phyloP scores from a whole-genome alignment of 2,797 vertebrate genomes.

The Sebastes hopkinsi region DNA sequence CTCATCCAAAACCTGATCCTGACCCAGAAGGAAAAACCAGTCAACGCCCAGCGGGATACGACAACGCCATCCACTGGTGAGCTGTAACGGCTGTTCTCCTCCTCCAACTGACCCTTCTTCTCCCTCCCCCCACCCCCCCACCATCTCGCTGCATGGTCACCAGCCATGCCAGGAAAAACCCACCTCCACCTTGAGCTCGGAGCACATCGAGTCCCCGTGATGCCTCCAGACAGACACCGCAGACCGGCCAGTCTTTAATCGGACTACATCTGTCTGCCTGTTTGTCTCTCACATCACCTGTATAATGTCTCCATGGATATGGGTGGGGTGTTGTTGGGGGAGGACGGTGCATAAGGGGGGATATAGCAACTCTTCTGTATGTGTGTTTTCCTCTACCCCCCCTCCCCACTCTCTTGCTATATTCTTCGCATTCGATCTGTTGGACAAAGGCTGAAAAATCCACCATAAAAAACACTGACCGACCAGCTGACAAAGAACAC shows the following conservation, averaged over 20 bases:
- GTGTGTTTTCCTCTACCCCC: conserved; percentile 58
- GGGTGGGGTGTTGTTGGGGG: conserved; percentile 60
- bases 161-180: conserved; percentile 55
- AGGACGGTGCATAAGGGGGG: conserved; percentile 60
- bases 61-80: conserved; percentile 42
- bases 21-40: conserved; percentile 57
- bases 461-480: conserved; percentile 83
- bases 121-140: conserved; percentile 2
- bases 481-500: conserved; percentile 69
- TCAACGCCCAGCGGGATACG: conserved; percentile 43
- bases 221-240: conserved; percentile 62
- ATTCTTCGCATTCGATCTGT: conserved; percentile 88
- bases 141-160: conserved; percentile 46
- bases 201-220: conserved; percentile 51
- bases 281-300: conserved; percentile 62
- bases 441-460: conserved; percentile 64
- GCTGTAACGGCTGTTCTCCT: conserved; percentile 58
- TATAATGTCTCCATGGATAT: conserved; percentile 69
- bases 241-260: conserved; percentile 61
- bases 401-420: conserved; percentile 79
- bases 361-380: conserved; percentile 71
- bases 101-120: conserved; percentile 49
- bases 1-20: conserved; percentile 58
- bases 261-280: conserved; percentile 72
- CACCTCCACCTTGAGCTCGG: conserved; percentile 58